Percentiles rank a stretch among this genome's conserved stretches.
Conservation (phyloP, 2,113 vertebrate species). For the Melanerpes formicivorus region DNA sequence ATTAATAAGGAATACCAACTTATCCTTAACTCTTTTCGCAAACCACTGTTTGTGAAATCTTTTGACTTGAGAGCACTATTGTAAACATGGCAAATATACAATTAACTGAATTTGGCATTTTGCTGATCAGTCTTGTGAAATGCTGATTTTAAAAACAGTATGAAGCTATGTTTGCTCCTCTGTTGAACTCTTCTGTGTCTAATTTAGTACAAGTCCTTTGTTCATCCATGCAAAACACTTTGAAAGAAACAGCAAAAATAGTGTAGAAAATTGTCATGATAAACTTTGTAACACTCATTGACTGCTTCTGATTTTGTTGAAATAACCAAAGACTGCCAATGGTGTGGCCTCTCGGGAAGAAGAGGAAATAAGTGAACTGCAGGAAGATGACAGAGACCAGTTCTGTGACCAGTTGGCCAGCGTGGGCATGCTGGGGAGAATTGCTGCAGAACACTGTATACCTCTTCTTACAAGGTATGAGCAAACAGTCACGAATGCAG, state of each 20-base stretch:
- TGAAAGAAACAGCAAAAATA: neutral
- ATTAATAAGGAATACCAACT: neutral
- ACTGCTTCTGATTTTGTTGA: constrained; percentile 32
- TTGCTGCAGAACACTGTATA: constrained; percentile 96
- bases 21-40: neutral
- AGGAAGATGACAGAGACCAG: constrained; percentile 96
- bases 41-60: neutral
- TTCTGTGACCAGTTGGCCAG: constrained; percentile 98
- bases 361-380: constrained; percentile 97
- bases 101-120: neutral
- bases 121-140: neutral
- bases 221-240: neutral
- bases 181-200: neutral
- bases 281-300: neutral
- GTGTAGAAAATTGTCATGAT: neutral
- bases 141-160: neutral
- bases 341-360: constrained; percentile 94
- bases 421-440: constrained; percentile 94
- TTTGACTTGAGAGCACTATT: neutral
- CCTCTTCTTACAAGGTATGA: constrained; percentile 93
- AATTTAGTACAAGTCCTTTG: neutral
- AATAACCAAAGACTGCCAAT: constrained; percentile 87
- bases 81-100: neutral
- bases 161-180: neutral
- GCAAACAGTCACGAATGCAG: neutral